Evolutionary conservation across 2,888 invertebrate genomes (phyloP), one percentile per base, ranked within the genome.

Genomic region (Pseudococcus jackbeardsleyi): DNA sequence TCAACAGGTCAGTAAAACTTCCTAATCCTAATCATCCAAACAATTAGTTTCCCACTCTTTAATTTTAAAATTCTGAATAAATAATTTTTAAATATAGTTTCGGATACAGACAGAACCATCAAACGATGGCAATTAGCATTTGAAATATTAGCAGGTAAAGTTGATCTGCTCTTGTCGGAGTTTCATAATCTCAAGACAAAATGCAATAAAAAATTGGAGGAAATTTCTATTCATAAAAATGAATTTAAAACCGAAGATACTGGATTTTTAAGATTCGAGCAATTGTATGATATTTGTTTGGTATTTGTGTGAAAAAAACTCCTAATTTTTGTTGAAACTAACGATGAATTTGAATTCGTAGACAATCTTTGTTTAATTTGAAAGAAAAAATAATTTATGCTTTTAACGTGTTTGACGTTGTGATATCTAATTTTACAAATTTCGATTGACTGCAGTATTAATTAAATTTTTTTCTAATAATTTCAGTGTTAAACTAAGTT

Each of bases 131-230:
- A 59, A 59, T 48, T 39, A 22, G 19, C n/a, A 15, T 59, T 33
- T 39, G 33, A 85, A 26, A 85, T 3, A 33, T 39, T 85, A 85
- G 50, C 64, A 39, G 85, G 59, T 59, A 54, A 59, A 85, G 26
- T 85, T 64, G 59, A 85, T 59, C 26, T 33, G 9, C 64, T 54
- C 12, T 85, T 85, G 39, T 7, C 85, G 19, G 59, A 22, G 6
- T 59, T 85, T 39, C 59, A 85, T 59, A 85, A 85, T 33, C 59
- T 85, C 39, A 85, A 85, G 59, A 85, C 50, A 8, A 59, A 59
- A 59, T 85, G 59, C 39, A 59, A 85, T 85, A 59, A 85, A 59
- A 39, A 59, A 59, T n/a, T 59, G 85, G 39, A 85, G 2, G 85
- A 85, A n/a, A 22, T 39, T 26, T 85, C 59, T 50, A n/a, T 54